These are phyloP conservation scores for Cetoscarus ocellatus DNA, from an alignment of 2,797 vertebrate genomes.

Conservation along the genomic window DNA sequence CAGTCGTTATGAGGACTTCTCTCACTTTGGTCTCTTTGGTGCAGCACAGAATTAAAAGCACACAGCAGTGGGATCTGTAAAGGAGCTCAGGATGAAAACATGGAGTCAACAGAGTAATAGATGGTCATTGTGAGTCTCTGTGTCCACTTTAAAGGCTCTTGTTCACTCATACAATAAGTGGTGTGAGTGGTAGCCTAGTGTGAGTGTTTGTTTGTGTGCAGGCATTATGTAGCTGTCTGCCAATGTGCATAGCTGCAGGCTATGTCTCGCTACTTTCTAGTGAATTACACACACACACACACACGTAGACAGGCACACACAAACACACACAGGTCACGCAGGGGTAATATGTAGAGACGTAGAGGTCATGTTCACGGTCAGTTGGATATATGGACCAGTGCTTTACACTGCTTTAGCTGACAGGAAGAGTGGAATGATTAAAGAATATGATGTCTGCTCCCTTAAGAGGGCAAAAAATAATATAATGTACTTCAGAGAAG, in stretches of 20 bases:
- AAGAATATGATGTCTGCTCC: slow-evolving; percentile 1
- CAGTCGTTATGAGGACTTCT: too few species aligned
- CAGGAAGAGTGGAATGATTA: slow-evolving; percentile 1
- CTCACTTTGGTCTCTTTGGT: not conserved
- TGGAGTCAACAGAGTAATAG: not conserved
- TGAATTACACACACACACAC: slow-evolving; percentile 34
- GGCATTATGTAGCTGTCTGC: slow-evolving; percentile 27
- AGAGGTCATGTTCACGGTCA: slow-evolving; percentile 58
- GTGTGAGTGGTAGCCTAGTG: not conserved
- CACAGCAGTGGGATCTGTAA: not conserved
- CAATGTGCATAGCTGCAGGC: slow-evolving; percentile 39
- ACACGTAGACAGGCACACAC: not conserved
- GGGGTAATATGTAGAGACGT: slow-evolving; percentile 46
- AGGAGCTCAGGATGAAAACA: slow-evolving; percentile 1
- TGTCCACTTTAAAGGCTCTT: not conserved
- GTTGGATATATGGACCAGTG: slow-evolving; percentile 30
- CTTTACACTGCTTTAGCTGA: slow-evolving; percentile 20
- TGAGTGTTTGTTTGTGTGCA: slow-evolving; percentile 8
- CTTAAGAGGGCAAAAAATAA: not conserved
- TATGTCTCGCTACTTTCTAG: slow-evolving; percentile 43
- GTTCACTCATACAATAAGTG: not conserved
- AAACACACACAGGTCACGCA: slow-evolving; percentile 21
- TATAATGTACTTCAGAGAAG: not conserved
- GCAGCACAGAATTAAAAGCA: not conserved
- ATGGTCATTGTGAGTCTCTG: not conserved